Conservation (phyloP, 2,113 vertebrate genomes). For the Nothoprocta pentlandii region DNA sequence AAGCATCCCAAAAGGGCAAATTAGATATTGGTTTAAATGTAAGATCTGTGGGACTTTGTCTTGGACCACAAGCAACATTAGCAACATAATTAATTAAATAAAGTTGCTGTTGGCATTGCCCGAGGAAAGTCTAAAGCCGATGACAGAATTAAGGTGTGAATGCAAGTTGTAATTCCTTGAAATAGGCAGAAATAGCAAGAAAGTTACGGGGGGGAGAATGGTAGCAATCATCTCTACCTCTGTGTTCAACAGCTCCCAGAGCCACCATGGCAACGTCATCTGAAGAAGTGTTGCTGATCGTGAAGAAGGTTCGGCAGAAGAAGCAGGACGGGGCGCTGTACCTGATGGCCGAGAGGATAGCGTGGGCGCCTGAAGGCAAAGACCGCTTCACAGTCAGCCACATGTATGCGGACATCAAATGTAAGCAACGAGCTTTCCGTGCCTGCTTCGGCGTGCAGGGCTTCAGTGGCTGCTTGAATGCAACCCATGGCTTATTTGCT, state of each 20-base stretch:
- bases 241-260: slow-evolving; percentile 34
- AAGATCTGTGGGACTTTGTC: not conserved
- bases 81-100: not conserved
- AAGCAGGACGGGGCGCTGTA: slow-evolving; percentile 98
- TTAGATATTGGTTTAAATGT: not conserved
- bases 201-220: not conserved
- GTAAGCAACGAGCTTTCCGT: slow-evolving; percentile 80
- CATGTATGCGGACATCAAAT: slow-evolving; percentile 96
- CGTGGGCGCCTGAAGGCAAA: slow-evolving; percentile 97
- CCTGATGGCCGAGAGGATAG: slow-evolving; percentile 96
- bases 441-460: not conserved
- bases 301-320: slow-evolving; percentile 96
- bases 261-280: slow-evolving; percentile 93
- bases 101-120: not conserved
- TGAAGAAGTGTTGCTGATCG: slow-evolving; percentile 95
- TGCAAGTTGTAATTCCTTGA: not conserved
- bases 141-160: not conserved
- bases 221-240: not conserved
- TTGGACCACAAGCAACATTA: not conserved
- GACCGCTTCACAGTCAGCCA: slow-evolving; percentile 97
- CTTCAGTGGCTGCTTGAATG: accelerated
- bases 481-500: not conserved
- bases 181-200: not conserved
- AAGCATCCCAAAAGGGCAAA: not conserved
- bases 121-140: not conserved